Percentiles rank a stretch among this genome's conserved stretches.
These are phyloP conservation scores for Siderastrea siderea DNA, from an alignment of 92 coral and sea anemone genomes.

Conservation along the genomic window DNA sequence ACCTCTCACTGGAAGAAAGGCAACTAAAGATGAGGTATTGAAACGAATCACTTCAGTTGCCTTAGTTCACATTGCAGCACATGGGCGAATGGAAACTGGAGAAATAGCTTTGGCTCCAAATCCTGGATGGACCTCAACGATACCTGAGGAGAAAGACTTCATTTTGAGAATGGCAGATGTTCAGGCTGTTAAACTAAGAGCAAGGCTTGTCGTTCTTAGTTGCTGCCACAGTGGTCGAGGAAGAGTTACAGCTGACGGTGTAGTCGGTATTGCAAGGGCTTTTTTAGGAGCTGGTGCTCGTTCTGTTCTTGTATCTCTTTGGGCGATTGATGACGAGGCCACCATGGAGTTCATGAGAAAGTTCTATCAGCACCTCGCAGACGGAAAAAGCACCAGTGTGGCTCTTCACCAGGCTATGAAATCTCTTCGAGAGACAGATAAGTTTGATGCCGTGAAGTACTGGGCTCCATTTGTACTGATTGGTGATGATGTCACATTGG, in stretches of 20 bases:
- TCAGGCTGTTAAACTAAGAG: not conserved
- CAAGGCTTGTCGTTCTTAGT: no score
- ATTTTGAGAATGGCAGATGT: not conserved
- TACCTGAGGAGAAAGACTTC: not conserved
- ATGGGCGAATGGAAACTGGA: no score
- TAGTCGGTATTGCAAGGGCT: slow-evolving; percentile 46
- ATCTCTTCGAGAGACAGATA: not conserved
- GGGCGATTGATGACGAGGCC: slow-evolving; percentile 24
- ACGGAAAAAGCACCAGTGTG: not conserved
- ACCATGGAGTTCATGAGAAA: slow-evolving; percentile 17
- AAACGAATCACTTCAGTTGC: no score
- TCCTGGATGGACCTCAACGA: not conserved
- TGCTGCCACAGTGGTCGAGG: no score
- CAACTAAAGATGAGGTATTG: no score
- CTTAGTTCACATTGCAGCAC: no score
- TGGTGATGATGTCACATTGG: not conserved
- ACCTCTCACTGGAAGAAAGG: no score
- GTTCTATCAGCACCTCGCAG: slow-evolving; percentile 16
- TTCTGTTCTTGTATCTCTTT: no score
- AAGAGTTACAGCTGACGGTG: slow-evolving; percentile 35
- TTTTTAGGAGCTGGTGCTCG: slow-evolving; percentile 37
- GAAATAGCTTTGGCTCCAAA: not conserved
- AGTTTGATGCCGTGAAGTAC: not conserved
- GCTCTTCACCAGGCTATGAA: no score
- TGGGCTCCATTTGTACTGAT: no score